Conservation (phyloP, 2,797 vertebrate species). For the Protonibea diacanthus region DNA sequence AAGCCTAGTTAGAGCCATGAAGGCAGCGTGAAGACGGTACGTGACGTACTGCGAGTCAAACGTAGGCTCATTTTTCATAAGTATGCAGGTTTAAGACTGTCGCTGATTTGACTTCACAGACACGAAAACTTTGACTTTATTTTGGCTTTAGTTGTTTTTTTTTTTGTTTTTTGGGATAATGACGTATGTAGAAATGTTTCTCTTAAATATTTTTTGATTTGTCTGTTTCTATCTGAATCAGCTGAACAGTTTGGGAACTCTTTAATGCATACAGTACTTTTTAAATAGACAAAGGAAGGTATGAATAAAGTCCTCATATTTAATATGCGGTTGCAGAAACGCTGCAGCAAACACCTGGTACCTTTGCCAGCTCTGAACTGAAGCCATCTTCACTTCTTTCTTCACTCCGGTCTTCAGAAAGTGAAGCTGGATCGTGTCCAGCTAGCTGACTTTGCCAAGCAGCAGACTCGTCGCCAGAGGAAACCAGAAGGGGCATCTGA, state of each 20-base stretch:
- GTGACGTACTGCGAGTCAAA: too few species aligned
- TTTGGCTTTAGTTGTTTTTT: too few species aligned
- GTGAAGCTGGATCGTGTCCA: conserved; percentile 9
- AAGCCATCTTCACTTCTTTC: conserved; percentile 6
- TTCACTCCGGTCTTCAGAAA: not conserved
- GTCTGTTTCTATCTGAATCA: not conserved
- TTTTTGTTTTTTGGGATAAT: too few species aligned
- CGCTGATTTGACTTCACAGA: too few species aligned
- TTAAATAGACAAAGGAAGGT: not conserved
- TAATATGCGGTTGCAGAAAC: not conserved
- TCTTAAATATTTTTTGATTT: too few species aligned
- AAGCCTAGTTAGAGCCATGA: too few species aligned
- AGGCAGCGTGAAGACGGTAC: too few species aligned
- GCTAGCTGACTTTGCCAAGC: conserved; percentile 7
- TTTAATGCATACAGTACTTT: not conserved
- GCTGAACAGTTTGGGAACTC: not conserved
- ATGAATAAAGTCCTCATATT: not conserved
- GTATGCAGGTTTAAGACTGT: too few species aligned
- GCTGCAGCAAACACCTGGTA: not conserved
- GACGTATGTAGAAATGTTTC: too few species aligned
- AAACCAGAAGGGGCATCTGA: not conserved
- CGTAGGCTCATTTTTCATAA: too few species aligned
- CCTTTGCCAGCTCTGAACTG: not conserved
- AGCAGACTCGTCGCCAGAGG: not conserved
- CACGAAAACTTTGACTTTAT: too few species aligned